Evolutionary conservation across 1,140 invertebrate genomes (phyloP), one percentile per base, ranked within the genome.

Genomic region (Diprion similis): DNA sequence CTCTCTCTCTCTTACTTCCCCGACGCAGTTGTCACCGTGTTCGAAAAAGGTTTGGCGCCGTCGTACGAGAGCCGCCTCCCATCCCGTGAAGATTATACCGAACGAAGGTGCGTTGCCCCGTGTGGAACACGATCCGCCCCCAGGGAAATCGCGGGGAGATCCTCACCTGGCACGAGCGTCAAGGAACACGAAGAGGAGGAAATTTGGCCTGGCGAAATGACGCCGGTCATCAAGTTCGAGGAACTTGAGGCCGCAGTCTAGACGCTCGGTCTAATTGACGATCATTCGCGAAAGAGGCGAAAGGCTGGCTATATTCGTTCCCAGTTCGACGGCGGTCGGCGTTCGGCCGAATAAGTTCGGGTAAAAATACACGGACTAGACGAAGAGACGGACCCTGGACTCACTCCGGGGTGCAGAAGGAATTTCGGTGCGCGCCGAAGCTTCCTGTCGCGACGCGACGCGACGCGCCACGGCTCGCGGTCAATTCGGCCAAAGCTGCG

Each of bases 331-430:
- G 24, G 24, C 24, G 51, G 6, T 6, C 51, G 6, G 51, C 51
- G n/a, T 59, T 13, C 51, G 51, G 11, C n/a, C 51, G 51, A 17
- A 59, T 6, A 15, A 59, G 51, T 59, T 17, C 9, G 51, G 51
- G 51, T 59, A 59, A 59, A 59, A 59, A 59, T 59, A 59, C n/a
- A 59, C 51, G 11, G 51, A 59, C 24, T 37, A 59, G 51, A 59
- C 8, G 51, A 59, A 59, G n/a, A 13, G 11, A 17, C 51, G 51
- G 9, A 59, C 51, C 51, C 11, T 9, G 51, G 51, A 17, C 51
- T 59, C 51, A 15, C 51, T 59, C 11, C 11, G 51, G 51, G n/a
- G n/a, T 59, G 51, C 51, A 59, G 51, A 17, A 59, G 51, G 11
- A 17, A 59, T 17, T 13, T 13, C 51, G 51, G 11, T 17, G 51